phyloP scores from a whole-genome alignment of 1,140 invertebrate species.

The Helicoverpa armigera region DNA sequence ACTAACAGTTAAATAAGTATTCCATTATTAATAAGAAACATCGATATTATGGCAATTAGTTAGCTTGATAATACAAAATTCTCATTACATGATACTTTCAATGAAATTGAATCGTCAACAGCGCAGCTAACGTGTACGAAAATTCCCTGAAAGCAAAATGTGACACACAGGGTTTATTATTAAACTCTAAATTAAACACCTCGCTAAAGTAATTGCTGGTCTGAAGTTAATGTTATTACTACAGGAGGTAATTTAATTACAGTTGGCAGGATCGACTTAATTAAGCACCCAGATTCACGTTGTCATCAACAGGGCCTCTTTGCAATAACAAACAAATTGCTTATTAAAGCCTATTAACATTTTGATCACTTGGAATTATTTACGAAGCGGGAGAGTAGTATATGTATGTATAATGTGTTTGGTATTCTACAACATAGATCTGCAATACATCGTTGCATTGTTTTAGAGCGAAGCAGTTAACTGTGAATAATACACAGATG shows the following conservation, averaged over 20 bases:
- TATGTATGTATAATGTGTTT: background rate
- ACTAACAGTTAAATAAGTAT: no score
- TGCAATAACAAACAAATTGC: slow-evolving; percentile 24
- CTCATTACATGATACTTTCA: background rate
- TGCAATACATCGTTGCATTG: slow-evolving; percentile 42
- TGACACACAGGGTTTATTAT: slow-evolving; percentile 20
- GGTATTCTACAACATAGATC: background rate
- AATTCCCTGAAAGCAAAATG: slow-evolving; percentile 4
- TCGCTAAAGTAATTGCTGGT: slow-evolving; percentile 38
- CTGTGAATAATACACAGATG: slow-evolving; percentile 65
- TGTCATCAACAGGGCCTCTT: slow-evolving; percentile 38
- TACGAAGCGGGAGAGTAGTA: background rate
- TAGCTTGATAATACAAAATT: no score
- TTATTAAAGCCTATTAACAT: slow-evolving; percentile 36
- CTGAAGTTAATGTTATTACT: slow-evolving; percentile 45
- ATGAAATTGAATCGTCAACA: background rate
- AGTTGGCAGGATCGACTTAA: slow-evolving; percentile 38
- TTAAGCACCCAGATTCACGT: slow-evolving; percentile 31
- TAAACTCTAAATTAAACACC: slow-evolving; percentile 22
- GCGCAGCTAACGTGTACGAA: background rate
- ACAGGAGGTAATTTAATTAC: slow-evolving; percentile 47
- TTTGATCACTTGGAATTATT: slow-evolving; percentile 9
- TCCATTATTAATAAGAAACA: no score
- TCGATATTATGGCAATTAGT: no score
- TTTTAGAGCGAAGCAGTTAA: slow-evolving; percentile 70